Evolutionary conservation across 1,140 invertebrate genomes (phyloP).

Genomic region (Eriosoma lanigerum): DNA sequence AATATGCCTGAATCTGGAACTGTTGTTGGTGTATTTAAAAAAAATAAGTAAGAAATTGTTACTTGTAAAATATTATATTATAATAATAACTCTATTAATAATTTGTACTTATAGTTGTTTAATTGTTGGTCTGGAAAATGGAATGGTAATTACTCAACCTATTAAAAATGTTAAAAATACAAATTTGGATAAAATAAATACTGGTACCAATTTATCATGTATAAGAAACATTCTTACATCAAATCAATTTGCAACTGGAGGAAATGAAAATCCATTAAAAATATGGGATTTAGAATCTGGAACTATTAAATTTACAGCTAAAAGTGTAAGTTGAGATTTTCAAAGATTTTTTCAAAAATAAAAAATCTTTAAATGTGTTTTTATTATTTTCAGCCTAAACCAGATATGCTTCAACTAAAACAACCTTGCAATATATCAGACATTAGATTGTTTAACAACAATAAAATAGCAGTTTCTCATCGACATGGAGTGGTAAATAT

Average conservation of each 20-base stretch:
- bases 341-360: background rate
- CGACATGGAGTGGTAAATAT: conserved; percentile 34
- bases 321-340: conserved; percentile 64
- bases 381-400: conserved; percentile 38
- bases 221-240: background rate
- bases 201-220: conserved; percentile 27
- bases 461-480: conserved; percentile 25
- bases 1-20: background rate
- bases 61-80: too few relatives aligned
- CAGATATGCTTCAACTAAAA: conserved; percentile 43
- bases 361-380: background rate
- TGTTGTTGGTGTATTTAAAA: conserved; percentile 23
- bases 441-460: conserved; percentile 35
- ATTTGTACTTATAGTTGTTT: conserved; percentile 19
- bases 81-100: background rate
- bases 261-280: conserved; percentile 74
- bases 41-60: conserved; percentile 10
- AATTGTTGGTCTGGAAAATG: background rate
- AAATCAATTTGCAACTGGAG: conserved; percentile 64
- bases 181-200: background rate
- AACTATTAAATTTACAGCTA: conserved; percentile 66
- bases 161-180: background rate
- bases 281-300: conserved; percentile 68
- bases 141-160: background rate
- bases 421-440: conserved; percentile 38